A percentile compares a stretch with the other conserved stretches of the same genome.
Evolutionary conservation across 2,797 vertebrate species (phyloP).

Genomic region (Arrhamphus sclerolepis): DNA sequence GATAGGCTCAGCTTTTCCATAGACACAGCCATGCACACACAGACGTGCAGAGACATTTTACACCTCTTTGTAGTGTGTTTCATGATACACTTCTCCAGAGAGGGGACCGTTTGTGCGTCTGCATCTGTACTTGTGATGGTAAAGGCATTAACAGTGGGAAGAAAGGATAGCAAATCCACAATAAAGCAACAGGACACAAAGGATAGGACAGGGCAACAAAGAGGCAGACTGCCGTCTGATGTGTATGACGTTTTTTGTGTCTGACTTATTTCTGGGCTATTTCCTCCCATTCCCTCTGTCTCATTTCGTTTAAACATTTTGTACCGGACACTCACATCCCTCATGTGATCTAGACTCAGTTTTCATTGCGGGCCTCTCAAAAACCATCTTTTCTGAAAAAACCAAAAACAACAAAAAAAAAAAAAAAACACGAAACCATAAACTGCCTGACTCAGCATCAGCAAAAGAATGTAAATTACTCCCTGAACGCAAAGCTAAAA

Average conservation of each 20-base stretch:
- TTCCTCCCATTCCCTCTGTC: slow-evolving; percentile 20
- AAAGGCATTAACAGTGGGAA: slow-evolving; percentile 63
- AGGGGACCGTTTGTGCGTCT: slow-evolving; percentile 15
- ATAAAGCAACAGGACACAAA: slow-evolving; percentile 38
- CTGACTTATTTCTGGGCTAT: slow-evolving; percentile 37
- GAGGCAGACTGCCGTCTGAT: slow-evolving; percentile 44
- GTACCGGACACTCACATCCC: slow-evolving; percentile 15
- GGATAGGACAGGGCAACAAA: slow-evolving; percentile 22
- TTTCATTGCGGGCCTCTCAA: slow-evolving; percentile 6
- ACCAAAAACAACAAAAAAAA: too few species aligned
- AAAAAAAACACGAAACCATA: slow-evolving; percentile 20
- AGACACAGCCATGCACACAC: slow-evolving; percentile 39
- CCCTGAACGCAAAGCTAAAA: slow-evolving; percentile 32
- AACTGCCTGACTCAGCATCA: slow-evolving; percentile 51
- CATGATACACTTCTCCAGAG: slow-evolving; percentile 37
- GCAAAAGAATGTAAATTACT: slow-evolving; percentile 30
- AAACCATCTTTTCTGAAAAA: not conserved
- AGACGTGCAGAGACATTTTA: slow-evolving; percentile 30
- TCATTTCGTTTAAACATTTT: slow-evolving; percentile 12
- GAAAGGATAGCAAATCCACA: slow-evolving; percentile 40
- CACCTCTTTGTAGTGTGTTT: slow-evolving; percentile 52
- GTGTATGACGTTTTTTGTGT: slow-evolving; percentile 24
- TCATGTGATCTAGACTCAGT: slow-evolving; percentile 17
- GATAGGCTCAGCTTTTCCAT: slow-evolving; percentile 74
- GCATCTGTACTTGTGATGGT: slow-evolving; percentile 45